Conservation (phyloP, 1,140 invertebrate species). For the Papilio helenus region DNA sequence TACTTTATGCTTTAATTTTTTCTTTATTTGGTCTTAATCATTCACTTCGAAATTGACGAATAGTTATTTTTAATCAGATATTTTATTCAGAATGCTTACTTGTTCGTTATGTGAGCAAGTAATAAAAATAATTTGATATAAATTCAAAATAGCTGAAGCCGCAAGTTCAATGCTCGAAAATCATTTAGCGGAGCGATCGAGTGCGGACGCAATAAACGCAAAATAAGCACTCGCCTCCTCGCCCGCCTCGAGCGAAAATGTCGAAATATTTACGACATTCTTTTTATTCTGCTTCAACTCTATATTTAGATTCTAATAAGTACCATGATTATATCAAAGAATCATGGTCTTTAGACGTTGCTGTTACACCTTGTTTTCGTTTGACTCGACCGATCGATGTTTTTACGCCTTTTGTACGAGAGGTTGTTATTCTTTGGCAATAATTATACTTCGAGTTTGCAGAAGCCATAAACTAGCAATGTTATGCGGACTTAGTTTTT, state of each 20-base stretch:
- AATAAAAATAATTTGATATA: slow-evolving; percentile 26
- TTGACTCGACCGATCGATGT: slow-evolving; percentile 48
- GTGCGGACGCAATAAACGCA: slow-evolving; percentile 64
- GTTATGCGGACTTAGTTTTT: slow-evolving; percentile 56
- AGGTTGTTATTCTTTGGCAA: slow-evolving; percentile 65
- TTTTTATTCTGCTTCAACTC: slow-evolving; percentile 58
- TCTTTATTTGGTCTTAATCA: neutral
- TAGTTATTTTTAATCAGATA: neutral
- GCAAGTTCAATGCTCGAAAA: slow-evolving; percentile 70
- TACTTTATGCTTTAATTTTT: neutral
- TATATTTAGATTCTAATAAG: slow-evolving; percentile 56
- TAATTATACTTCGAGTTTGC: slow-evolving; percentile 51
- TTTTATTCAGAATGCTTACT: neutral
- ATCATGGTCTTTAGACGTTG: slow-evolving; percentile 57
- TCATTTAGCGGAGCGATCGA: slow-evolving; percentile 61
- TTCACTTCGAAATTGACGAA: slow-evolving; percentile 53
- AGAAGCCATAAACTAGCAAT: slow-evolving; percentile 69
- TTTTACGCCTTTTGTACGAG: slow-evolving; percentile 53
- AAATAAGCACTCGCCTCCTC: slow-evolving; percentile 58
- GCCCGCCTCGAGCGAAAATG: slow-evolving; percentile 55
- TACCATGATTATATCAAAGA: slow-evolving; percentile 45
- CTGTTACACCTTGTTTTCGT: slow-evolving; percentile 57
- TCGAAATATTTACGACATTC: slow-evolving; percentile 71
- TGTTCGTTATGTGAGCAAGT: neutral
- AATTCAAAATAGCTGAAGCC: slow-evolving; percentile 46